A percentile compares a stretch with the other conserved stretches of the same genome.
Conservation (phyloP, 2,113 vertebrate genomes). For the Mus spicilegus region DNA sequence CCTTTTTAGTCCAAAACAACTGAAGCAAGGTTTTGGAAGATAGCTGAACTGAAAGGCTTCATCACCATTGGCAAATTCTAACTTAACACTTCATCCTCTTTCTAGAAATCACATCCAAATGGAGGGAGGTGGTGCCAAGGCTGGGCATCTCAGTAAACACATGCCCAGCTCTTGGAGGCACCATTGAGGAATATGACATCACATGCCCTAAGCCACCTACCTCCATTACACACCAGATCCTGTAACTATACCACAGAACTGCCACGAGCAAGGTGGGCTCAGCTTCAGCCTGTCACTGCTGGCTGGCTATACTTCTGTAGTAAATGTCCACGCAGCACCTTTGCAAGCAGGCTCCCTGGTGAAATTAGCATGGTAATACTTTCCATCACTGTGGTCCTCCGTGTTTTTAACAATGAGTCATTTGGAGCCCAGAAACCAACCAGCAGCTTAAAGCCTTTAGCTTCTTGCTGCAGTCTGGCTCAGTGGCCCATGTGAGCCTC, state of each 20-base stretch:
- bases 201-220: neutral
- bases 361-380: constrained; percentile 45
- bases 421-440: constrained; percentile 68
- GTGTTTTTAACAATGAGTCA: constrained; percentile 58
- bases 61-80: neutral
- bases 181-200: neutral
- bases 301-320: neutral
- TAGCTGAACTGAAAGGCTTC: constrained; percentile 38
- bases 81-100: constrained; percentile 22
- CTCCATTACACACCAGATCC: neutral
- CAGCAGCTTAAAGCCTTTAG: constrained; percentile 32
- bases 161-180: neutral
- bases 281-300: neutral
- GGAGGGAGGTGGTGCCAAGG: neutral
- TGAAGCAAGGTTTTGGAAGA: constrained; percentile 43
- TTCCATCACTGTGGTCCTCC: constrained; percentile 57
- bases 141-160: neutral
- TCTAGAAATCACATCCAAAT: constrained; percentile 25
- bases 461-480: constrained; percentile 42
- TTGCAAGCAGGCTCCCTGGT: constrained; percentile 44
- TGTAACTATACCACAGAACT: neutral
- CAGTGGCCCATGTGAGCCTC: constrained; percentile 19
- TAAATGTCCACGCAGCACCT: constrained; percentile 4
- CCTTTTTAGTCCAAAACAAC: neutral
- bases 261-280: neutral